Evolutionary conservation across 2,888 invertebrate species (phyloP).

Genomic region (Hipparchia semele): DNA sequence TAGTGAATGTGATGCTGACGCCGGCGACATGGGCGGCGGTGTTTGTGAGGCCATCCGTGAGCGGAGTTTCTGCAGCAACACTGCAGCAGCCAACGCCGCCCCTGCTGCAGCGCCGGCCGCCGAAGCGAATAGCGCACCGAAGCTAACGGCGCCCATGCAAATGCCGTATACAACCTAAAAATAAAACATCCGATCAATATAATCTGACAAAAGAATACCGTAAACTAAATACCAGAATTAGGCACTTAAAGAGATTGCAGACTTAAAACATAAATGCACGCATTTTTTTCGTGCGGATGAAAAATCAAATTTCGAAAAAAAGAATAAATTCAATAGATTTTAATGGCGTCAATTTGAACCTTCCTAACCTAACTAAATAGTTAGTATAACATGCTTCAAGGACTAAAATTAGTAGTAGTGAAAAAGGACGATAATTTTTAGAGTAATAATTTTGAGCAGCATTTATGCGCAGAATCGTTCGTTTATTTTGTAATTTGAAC

Average conservation of each 20-base stretch:
- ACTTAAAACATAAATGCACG: too few relatives aligned
- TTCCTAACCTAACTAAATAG: too few relatives aligned
- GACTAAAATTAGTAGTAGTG: background rate
- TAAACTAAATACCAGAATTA: too few relatives aligned
- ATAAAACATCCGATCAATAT: background rate
- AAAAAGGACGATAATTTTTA: background rate
- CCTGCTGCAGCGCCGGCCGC: slow-evolving; percentile 94
- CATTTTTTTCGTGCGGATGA: too few relatives aligned
- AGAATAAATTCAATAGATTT: too few relatives aligned
- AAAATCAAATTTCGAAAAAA: too few relatives aligned
- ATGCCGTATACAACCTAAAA: slow-evolving; percentile 92
- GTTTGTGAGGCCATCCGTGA: slow-evolving; percentile 85
- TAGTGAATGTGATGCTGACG: slow-evolving; percentile 84
- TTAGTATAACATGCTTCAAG: too few relatives aligned
- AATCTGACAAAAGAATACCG: too few relatives aligned
- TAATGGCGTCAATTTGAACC: too few relatives aligned
- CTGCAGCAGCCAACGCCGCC: slow-evolving; percentile 93
- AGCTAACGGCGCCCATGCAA: slow-evolving; percentile 94
- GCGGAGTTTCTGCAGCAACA: slow-evolving; percentile 90
- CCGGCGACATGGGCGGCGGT: slow-evolving; percentile 68
- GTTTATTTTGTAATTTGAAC: slow-evolving; percentile 8
- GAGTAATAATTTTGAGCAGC: background rate
- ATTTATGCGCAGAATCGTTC: background rate
- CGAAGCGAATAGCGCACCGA: slow-evolving; percentile 93
- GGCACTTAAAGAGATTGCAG: too few relatives aligned